phyloP scores from a whole-genome alignment of 2,113 vertebrate genomes.

The Balaenoptera acutorostrata region DNA sequence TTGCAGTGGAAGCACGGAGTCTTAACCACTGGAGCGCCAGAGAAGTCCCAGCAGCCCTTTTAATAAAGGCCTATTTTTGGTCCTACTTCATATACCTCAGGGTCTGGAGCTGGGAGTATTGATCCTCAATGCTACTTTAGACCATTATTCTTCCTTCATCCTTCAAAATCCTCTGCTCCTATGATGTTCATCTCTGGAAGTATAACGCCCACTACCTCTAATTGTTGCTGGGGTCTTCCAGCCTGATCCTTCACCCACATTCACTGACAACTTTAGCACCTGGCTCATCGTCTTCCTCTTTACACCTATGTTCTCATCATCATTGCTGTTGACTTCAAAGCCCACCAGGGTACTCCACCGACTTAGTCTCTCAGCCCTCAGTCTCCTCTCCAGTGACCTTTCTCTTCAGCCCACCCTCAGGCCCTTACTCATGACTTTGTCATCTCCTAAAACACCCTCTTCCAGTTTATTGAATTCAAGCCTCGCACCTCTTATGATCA shows the following conservation, averaged over 20 bases:
- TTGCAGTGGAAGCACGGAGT: no score
- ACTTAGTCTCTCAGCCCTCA: not conserved
- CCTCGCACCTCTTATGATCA: not conserved
- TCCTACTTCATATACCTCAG: not conserved
- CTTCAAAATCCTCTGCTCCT: not conserved
- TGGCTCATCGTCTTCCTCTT: not conserved
- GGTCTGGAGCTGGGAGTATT: not conserved
- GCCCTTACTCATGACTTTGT: not conserved
- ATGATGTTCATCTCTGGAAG: not conserved
- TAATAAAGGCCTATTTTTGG: not conserved
- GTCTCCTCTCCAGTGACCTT: not conserved
- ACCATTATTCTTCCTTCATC: not conserved
- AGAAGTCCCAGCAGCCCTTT: not conserved
- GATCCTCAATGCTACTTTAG: not conserved
- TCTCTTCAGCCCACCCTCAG: not conserved
- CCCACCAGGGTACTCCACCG: not conserved
- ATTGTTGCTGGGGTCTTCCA: not conserved
- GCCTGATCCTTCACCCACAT: not conserved
- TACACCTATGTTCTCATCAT: not conserved
- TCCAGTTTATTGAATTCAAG: not conserved
- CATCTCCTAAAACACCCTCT: not conserved
- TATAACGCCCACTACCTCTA: not conserved
- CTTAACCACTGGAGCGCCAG: no score
- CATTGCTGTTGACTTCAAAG: not conserved
- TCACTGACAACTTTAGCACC: not conserved